Conservation (phyloP, 2,888 invertebrate genomes). For the Drosophila gaucha region DNA sequence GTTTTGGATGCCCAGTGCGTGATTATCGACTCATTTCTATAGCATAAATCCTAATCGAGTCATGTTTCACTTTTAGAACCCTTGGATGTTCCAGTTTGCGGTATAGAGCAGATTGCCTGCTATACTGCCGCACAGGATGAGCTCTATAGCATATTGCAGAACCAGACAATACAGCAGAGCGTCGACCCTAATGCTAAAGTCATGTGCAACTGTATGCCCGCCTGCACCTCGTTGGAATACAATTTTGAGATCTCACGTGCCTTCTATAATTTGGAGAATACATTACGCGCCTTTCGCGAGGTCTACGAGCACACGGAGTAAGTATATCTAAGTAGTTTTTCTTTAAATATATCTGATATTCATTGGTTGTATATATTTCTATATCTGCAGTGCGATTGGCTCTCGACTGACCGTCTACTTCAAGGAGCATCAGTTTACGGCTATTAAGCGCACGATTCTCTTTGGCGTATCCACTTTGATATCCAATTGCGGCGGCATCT, state of each 20-base stretch:
- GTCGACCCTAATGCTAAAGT: constrained; percentile 59
- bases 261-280: constrained; percentile 69
- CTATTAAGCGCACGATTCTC: constrained; percentile 88
- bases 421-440: constrained; percentile 90
- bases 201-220: constrained; percentile 82
- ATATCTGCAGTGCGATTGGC: constrained; percentile 85
- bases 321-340: constrained; percentile 15
- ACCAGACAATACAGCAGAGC: constrained; percentile 74
- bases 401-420: constrained; percentile 89
- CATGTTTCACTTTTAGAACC: constrained; percentile 64
- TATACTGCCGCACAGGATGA: constrained; percentile 81
- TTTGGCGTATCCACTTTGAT: constrained; percentile 89
- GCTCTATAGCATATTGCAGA: constrained; percentile 70
- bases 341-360: too few species aligned
- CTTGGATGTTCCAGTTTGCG: constrained; percentile 82
- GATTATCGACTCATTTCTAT: not conserved
- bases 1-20: constrained; percentile 88
- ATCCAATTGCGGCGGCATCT: constrained; percentile 89
- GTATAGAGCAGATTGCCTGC: constrained; percentile 80
- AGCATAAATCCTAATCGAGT: not conserved
- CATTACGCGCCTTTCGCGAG: constrained; percentile 76
- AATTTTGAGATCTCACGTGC: constrained; percentile 83
- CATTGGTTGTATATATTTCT: too few species aligned
- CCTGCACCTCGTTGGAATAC: constrained; percentile 82
- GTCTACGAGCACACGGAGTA: constrained; percentile 80